A percentile compares a stretch with the other conserved stretches of the same genome.
phyloP scores from a whole-genome alignment of 2,888 invertebrate species.

The Tromatobia lineatoria region DNA sequence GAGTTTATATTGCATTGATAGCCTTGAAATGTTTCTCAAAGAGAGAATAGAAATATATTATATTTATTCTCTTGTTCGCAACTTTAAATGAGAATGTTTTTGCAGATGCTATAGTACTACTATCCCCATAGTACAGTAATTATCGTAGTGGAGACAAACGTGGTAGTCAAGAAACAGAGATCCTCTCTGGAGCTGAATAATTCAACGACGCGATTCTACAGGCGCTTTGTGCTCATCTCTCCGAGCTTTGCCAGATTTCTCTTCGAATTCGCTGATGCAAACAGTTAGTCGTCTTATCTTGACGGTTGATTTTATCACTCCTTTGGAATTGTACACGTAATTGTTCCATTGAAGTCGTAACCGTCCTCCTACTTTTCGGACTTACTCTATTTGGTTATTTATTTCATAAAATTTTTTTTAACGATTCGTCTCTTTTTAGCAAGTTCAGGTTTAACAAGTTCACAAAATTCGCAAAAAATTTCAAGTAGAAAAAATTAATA shows the following conservation, averaged over 20 bases:
- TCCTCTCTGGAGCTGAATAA: not conserved
- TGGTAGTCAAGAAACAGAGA: not conserved
- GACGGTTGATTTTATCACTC: not conserved
- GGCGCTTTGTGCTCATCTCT: not conserved
- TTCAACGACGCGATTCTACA: not conserved
- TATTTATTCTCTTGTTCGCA: not conserved
- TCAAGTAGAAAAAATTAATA: too few relatives aligned
- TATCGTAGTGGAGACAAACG: constrained; percentile 2
- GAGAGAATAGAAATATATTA: not conserved
- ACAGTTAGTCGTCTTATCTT: not conserved
- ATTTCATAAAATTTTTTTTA: too few relatives aligned
- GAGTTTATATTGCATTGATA: not conserved
- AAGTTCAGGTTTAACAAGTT: too few relatives aligned
- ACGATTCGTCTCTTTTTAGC: too few relatives aligned
- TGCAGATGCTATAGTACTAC: not conserved
- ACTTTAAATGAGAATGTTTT: not conserved
- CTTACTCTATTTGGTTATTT: too few relatives aligned
- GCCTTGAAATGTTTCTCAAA: not conserved
- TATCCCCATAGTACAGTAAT: not conserved
- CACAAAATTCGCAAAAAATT: too few relatives aligned
- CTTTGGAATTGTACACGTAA: not conserved
- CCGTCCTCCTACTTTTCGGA: not conserved
- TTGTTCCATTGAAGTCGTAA: not conserved
- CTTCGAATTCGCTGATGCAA: not conserved
- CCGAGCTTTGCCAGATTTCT: not conserved